phyloP scores from a whole-genome alignment of 2,888 invertebrate species.

The Noctua fimbriata region DNA sequence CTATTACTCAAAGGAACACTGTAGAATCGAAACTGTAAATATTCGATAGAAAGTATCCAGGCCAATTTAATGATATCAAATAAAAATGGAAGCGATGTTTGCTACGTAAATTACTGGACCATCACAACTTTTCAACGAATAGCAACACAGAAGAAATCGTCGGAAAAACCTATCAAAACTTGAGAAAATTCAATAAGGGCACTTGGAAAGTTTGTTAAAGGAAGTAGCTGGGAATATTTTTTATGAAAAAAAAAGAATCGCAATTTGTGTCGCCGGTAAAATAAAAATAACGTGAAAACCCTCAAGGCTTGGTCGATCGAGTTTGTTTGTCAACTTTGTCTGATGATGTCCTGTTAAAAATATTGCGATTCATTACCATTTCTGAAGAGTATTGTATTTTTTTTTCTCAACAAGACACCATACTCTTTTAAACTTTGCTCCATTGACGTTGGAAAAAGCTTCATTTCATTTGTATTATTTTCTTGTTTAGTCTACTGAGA shows the following conservation, averaged over 20 bases:
- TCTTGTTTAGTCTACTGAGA: not conserved
- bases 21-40: slow-evolving; percentile 15
- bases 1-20: not conserved
- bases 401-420: slow-evolving; percentile 2
- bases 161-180: slow-evolving; percentile 90
- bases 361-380: slow-evolving; percentile 65
- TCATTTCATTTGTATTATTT: not conserved
- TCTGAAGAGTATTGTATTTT: slow-evolving; percentile 43
- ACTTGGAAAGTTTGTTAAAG: slow-evolving; percentile 89
- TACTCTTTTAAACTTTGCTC: slow-evolving; percentile 20
- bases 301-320: slow-evolving; percentile 75
- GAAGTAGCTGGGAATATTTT: slow-evolving; percentile 87
- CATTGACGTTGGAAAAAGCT: not conserved
- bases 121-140: slow-evolving; percentile 80
- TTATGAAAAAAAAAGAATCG: slow-evolving; percentile 83
- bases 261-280: slow-evolving; percentile 86
- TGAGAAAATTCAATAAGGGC: slow-evolving; percentile 90
- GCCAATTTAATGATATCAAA: slow-evolving; percentile 64
- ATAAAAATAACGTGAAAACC: slow-evolving; percentile 79
- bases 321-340: slow-evolving; percentile 78
- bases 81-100: slow-evolving; percentile 72
- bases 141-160: slow-evolving; percentile 86
- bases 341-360: slow-evolving; percentile 72
- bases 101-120: slow-evolving; percentile 82
- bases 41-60: slow-evolving; percentile 38